phyloP scores from a whole-genome alignment of 2,888 invertebrate species.

The Rhopalosiphum nymphaeae region DNA sequence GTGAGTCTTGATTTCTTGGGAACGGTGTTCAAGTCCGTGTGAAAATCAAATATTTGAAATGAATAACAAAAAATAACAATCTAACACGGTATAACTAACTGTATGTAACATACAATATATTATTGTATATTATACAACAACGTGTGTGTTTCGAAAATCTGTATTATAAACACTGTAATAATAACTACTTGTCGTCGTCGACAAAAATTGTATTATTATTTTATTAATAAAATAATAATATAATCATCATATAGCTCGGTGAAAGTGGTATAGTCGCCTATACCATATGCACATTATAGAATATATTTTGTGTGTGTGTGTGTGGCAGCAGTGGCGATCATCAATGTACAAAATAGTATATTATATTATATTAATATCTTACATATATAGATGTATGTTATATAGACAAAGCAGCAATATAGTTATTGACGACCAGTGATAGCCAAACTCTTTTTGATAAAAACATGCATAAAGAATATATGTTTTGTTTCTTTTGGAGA shows the following conservation, averaged over 20 bases:
- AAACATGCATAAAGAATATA: not conserved
- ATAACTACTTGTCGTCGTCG: not conserved
- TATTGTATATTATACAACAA: constrained; percentile 10
- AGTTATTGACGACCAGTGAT: not conserved
- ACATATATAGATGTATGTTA: not conserved
- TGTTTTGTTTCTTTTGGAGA: not conserved
- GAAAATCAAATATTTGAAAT: not conserved
- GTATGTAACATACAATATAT: not conserved
- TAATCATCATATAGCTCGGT: constrained; percentile 12
- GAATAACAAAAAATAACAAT: not conserved
- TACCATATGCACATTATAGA: not conserved
- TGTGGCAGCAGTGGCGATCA: not conserved
- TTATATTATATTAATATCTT: not conserved
- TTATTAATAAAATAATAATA: constrained; percentile 37
- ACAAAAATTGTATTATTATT: not conserved
- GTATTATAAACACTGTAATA: not conserved
- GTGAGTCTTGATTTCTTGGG: not conserved
- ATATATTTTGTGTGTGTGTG: not conserved
- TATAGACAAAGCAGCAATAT: not conserved
- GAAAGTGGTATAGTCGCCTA: not conserved
- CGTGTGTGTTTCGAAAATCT: constrained; percentile 14
- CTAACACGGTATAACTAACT: not conserved
- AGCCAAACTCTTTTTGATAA: not conserved
- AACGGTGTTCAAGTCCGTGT: not conserved
- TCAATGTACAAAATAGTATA: not conserved